Conservation (phyloP, 2,113 vertebrate genomes). For the Cercocebus atys region DNA sequence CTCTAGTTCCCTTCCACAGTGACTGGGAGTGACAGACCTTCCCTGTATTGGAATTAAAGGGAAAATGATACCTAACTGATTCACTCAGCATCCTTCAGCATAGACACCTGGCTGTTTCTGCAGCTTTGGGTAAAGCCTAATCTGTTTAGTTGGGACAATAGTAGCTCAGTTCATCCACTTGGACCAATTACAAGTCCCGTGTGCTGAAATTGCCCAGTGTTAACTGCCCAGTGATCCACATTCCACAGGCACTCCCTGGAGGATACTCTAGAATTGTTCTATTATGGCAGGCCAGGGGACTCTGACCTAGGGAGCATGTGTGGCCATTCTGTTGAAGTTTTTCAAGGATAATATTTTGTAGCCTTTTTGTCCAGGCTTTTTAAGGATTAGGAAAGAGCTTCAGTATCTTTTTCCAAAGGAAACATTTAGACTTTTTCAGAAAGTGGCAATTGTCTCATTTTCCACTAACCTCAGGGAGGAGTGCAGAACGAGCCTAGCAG, state of each 20-base stretch:
- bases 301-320: neutral
- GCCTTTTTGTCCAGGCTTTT: neutral
- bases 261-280: accelerated
- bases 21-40: constrained; percentile 28
- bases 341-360: neutral
- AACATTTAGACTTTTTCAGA: neutral
- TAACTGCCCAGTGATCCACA: neutral
- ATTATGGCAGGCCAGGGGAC: neutral
- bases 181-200: neutral
- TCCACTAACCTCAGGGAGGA: neutral
- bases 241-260: neutral
- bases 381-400: neutral
- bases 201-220: neutral
- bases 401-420: neutral
- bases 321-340: neutral
- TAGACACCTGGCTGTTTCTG: neutral
- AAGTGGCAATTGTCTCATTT: neutral
- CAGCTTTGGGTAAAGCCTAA: neutral
- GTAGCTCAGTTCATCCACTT: neutral
- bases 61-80: neutral
- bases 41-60: neutral
- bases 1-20: constrained; percentile 3
- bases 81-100: constrained; percentile 20
- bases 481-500: neutral
- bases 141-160: neutral